Base-by-base conservation (phyloP, 2,113 vertebrate species). In the Euleptes europaea region DNA sequence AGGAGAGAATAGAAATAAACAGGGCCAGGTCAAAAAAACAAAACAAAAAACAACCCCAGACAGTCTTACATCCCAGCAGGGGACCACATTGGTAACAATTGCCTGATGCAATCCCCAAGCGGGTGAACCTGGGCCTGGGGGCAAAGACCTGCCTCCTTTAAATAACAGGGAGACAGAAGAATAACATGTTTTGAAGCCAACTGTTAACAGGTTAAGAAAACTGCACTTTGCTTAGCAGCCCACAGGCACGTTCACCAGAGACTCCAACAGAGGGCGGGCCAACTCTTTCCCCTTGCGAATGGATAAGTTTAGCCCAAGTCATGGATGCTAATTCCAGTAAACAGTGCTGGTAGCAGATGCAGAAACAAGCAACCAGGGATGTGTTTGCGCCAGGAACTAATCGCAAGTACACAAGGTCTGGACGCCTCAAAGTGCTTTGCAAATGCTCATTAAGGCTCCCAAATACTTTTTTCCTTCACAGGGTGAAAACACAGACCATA, bases 1-100 rank as follows among this genome's bases (percentile, higher is more conserved):
- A 74, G 57, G 40, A 92, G 49, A 82, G 66, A 73, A 80, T 84
- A 94, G 93, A 95, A 95, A 96, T 94, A 96, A 93, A 90, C 69
- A 71, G 89, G 90, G 87, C 87, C 81, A 79, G 44, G 54, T 90
- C 90, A 93, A 91, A 89, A 94, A 95, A 95, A 95, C 92, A n/a
- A n/a, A n/a, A n/a, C n/a, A n/a, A n/a, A n/a, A n/a, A n/a, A n/a
- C n/a, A n/a, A n/a, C n/a, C n/a, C n/a, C n/a, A 96, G 88, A 87
- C 89, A 51, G 49, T 13, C 2, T 44, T 0, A 0, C 0, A 1
- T 86, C 90, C 88, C 88, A 0, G 0, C 84, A 0, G 12, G 87
- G 83, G 35, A 84, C 73, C 47, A 74, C 83, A 88, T 90, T 1
- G 0, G 93, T 85, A 93, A 87, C 84, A 92, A 86, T 85, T 93